Evolutionary conservation across 2,888 invertebrate species (phyloP).

Genomic region (Tipula unca): DNA sequence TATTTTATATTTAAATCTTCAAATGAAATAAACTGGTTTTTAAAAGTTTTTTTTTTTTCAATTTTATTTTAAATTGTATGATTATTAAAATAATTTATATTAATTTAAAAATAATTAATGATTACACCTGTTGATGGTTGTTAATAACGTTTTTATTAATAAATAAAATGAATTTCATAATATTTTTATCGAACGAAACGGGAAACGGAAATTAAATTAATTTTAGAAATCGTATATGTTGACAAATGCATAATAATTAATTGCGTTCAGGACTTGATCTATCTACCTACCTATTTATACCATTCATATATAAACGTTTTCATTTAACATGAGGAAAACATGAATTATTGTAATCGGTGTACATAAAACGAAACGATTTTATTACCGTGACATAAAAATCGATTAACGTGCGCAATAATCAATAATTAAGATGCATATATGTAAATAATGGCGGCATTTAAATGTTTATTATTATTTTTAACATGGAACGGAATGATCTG

Average conservation of each 20-base stretch:
- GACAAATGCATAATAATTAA: neutral
- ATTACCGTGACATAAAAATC: no score
- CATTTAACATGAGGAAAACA: neutral
- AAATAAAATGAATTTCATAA: neutral
- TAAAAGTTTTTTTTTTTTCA: neutral
- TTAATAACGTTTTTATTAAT: neutral
- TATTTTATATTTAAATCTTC: neutral
- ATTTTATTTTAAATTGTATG: no score
- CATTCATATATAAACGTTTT: neutral
- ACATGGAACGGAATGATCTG: no score
- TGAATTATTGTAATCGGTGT: no score
- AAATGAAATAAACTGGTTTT: neutral
- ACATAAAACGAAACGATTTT: no score
- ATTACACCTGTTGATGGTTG: neutral
- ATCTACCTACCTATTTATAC: neutral
- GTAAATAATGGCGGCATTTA: no score
- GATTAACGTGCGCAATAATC: no score
- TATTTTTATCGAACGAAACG: neutral
- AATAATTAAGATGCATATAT: no score
- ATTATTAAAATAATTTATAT: neutral
- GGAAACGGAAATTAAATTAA: neutral
- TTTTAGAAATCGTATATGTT: neutral
- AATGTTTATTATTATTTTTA: no score
- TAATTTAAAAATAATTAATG: neutral
- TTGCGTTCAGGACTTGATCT: neutral